phyloP scores from a whole-genome alignment of 2,888 invertebrate genomes.

The Apomyelois bistriatella region DNA sequence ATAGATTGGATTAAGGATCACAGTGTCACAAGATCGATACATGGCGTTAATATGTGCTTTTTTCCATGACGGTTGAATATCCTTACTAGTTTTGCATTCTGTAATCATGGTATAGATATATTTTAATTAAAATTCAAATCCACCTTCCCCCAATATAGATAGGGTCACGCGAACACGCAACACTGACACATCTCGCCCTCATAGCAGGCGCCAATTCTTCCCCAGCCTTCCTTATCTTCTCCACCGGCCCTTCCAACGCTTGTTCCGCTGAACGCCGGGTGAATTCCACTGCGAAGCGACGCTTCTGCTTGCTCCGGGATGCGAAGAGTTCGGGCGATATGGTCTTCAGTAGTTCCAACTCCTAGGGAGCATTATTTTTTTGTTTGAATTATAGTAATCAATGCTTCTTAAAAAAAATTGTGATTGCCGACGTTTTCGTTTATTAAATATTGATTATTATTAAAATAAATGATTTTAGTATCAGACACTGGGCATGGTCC shows the following conservation, averaged over 20 bases:
- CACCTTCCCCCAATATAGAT: slow-evolving; percentile 84
- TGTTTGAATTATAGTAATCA: too few species aligned
- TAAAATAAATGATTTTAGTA: too few species aligned
- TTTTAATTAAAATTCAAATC: slow-evolving; percentile 17
- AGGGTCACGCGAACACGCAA: slow-evolving; percentile 80
- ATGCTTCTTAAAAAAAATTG: too few species aligned
- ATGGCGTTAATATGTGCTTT: too few species aligned
- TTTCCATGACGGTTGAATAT: too few species aligned
- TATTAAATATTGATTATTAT: too few species aligned
- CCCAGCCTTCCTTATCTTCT: slow-evolving; percentile 43
- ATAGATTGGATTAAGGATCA: too few species aligned
- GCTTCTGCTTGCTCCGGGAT: slow-evolving; percentile 50
- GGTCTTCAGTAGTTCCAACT: slow-evolving; percentile 57
- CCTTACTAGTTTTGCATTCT: too few species aligned
- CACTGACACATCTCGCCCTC: slow-evolving; percentile 63
- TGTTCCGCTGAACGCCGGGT: slow-evolving; percentile 84
- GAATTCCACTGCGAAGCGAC: slow-evolving; percentile 72
- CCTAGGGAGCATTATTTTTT: slow-evolving; percentile 37
- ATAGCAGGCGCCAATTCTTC: slow-evolving; percentile 44
- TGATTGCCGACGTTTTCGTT: too few species aligned
- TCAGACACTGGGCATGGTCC: too few species aligned
- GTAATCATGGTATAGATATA: background rate
- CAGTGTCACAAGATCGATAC: too few species aligned
- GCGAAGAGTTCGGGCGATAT: slow-evolving; percentile 67
- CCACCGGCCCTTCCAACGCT: slow-evolving; percentile 63